phyloP scores from a whole-genome alignment of 1,140 invertebrate species.

The Drosophila rhopaloa region DNA sequence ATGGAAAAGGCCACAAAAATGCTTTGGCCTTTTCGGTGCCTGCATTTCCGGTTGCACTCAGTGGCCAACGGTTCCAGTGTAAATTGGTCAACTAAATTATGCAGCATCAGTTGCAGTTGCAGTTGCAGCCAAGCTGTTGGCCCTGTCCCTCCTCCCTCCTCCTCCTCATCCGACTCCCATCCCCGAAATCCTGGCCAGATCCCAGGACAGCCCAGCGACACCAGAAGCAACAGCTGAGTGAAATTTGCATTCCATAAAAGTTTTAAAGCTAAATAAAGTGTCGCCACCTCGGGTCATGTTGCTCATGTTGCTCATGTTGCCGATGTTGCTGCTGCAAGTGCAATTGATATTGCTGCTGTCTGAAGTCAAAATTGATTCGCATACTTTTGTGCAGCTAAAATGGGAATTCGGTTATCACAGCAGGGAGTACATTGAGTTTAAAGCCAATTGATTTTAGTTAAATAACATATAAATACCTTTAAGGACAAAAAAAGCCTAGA shows the following conservation, averaged over 20 bases:
- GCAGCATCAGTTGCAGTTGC: slow-evolving; percentile 76
- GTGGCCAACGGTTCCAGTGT: slow-evolving; percentile 67
- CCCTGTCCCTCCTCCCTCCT: not conserved
- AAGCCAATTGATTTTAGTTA: no score
- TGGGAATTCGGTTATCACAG: not conserved
- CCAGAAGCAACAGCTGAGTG: slow-evolving; percentile 67
- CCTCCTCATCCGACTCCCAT: not conserved
- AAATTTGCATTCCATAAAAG: slow-evolving; percentile 73
- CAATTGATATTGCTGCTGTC: slow-evolving; percentile 9
- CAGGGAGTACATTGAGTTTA: no score
- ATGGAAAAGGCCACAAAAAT: slow-evolving; percentile 11
- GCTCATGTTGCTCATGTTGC: not conserved
- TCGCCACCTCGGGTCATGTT: slow-evolving; percentile 30
- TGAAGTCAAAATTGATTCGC: not conserved
- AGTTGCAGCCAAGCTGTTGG: slow-evolving; percentile 53
- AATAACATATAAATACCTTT: no score
- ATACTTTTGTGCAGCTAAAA: not conserved
- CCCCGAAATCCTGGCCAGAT: not conserved
- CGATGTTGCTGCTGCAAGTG: slow-evolving; percentile 5
- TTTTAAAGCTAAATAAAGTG: slow-evolving; percentile 75
- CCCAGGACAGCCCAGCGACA: slow-evolving; percentile 7
- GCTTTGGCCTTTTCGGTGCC: slow-evolving; percentile 49
- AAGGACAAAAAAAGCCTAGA: no score
- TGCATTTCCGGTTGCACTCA: slow-evolving; percentile 83
- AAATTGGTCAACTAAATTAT: slow-evolving; percentile 84